Conservation (phyloP, 2,113 vertebrate genomes). For the Caretta caretta region DNA sequence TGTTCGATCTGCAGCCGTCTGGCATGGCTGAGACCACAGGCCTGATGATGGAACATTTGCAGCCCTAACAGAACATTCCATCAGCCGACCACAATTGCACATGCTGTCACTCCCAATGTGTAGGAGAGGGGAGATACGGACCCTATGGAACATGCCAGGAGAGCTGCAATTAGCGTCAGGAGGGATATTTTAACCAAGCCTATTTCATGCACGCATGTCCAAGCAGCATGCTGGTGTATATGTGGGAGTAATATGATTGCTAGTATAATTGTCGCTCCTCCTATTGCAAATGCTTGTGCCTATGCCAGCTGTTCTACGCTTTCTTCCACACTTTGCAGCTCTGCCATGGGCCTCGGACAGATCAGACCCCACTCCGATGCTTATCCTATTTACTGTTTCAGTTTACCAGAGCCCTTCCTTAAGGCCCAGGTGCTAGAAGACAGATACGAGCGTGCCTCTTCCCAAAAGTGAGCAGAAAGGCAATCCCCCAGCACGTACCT, state of each 20-base stretch:
- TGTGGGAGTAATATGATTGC: background rate
- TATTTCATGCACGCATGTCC: background rate
- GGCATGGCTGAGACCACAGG: background rate
- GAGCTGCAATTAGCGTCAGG: background rate
- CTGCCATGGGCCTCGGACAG: background rate
- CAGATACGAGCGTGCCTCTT: rapidly evolving
- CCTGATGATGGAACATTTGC: background rate
- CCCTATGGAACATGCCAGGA: background rate
- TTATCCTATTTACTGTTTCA: background rate
- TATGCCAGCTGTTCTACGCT: background rate
- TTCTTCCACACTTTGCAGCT: background rate
- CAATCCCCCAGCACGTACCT: background rate
- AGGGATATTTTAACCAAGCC: background rate
- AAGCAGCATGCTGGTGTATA: background rate
- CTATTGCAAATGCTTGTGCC: background rate
- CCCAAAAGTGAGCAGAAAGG: rapidly evolving
- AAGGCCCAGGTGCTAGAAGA: rapidly evolving
- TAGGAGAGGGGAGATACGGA: background rate
- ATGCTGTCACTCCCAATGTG: background rate
- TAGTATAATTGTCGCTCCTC: background rate
- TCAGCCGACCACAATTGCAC: background rate
- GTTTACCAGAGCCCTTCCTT: background rate
- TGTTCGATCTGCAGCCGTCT: background rate
- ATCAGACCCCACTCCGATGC: background rate
- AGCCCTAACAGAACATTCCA: background rate